Percentiles rank a stretch among this genome's conserved stretches.
Evolutionary conservation across 2,797 vertebrate genomes (phyloP).

Genomic region (Balearica regulorum): DNA sequence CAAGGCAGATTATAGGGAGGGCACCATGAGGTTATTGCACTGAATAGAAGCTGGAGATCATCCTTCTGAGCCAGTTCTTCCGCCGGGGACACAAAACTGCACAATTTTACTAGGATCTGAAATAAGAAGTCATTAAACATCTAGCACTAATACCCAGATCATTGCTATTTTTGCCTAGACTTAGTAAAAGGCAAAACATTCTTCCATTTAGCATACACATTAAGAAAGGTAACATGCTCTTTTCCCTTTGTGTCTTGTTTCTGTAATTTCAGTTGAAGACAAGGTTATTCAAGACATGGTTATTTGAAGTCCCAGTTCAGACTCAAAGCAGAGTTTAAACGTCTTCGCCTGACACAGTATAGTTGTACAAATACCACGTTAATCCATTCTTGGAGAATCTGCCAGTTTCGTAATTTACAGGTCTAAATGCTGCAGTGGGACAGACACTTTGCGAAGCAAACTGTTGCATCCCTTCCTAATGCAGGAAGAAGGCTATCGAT

Average conservation of each 20-base stretch:
- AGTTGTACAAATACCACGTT: background rate
- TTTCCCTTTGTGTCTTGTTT: background rate
- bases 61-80: constrained; percentile 98
- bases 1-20: constrained; percentile 98
- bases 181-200: background rate
- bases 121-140: background rate
- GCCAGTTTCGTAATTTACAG: background rate
- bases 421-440: background rate
- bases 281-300: background rate
- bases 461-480: background rate
- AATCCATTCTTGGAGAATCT: background rate
- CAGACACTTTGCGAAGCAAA: background rate
- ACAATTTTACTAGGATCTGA: constrained; percentile 96
- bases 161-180: background rate
- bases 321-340: background rate
- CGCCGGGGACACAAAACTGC: constrained; percentile 94
- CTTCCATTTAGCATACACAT: background rate
- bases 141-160: background rate
- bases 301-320: background rate
- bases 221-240: accelerated
- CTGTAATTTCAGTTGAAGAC: background rate
- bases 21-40: constrained; percentile 99
- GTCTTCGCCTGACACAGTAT: background rate
- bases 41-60: constrained; percentile 98
- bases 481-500: background rate